Conservation (phyloP, 2,888 invertebrate species). For the Nasonovia ribisnigri region DNA sequence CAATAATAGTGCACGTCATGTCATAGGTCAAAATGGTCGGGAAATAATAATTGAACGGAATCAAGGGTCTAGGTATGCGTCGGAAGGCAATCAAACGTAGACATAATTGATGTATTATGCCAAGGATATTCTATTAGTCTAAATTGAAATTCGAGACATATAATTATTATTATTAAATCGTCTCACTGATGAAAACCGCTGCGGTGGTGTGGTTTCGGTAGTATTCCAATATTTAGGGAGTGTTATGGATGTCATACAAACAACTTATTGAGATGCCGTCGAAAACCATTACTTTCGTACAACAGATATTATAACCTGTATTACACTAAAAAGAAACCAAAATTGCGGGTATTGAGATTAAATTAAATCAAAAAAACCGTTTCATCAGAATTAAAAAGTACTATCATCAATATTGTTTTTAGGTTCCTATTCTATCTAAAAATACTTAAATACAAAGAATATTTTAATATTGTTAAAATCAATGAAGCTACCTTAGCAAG, state of each 20-base stretch:
- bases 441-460: neutral
- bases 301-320: neutral
- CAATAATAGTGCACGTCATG: neutral
- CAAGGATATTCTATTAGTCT: constrained; percentile 5
- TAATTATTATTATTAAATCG: neutral
- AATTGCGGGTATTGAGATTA: neutral
- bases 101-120: neutral
- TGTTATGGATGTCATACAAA: neutral
- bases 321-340: neutral
- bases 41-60: constrained; percentile 10
- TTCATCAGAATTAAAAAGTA: neutral
- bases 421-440: neutral
- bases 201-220: neutral
- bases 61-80: neutral
- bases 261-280: neutral
- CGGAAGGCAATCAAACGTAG: neutral
- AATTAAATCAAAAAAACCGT: neutral
- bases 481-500: accelerated
- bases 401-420: neutral
- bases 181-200: neutral
- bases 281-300: neutral
- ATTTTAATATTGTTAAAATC: neutral
- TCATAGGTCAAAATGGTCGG: neutral
- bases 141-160: neutral
- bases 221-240: neutral